A percentile compares a stretch with the other conserved stretches of the same genome.
phyloP scores from a whole-genome alignment of 1,140 invertebrate species.

The Tribolium castaneum region DNA sequence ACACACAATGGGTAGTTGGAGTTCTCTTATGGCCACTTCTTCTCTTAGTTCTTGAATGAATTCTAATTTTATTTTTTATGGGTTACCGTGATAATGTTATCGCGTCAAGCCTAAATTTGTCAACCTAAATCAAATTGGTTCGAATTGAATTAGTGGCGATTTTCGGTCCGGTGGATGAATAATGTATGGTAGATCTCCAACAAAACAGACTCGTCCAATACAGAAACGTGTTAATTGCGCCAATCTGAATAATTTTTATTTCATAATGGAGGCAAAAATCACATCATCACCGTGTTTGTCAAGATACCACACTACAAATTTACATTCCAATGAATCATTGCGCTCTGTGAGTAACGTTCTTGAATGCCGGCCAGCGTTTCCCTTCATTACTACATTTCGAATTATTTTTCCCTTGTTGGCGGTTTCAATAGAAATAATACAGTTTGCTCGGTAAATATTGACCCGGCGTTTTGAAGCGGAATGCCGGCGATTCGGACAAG shows the following conservation, averaged over 20 bases:
- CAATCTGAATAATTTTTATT: neutral
- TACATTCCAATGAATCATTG: constrained; percentile 23
- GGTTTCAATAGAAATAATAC: constrained; percentile 31
- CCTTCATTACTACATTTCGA: neutral
- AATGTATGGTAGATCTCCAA: neutral
- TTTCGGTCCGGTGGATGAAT: neutral
- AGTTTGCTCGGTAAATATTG: constrained; percentile 20
- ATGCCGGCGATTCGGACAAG: neutral
- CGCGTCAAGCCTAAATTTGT: neutral
- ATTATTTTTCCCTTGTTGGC: constrained; percentile 23
- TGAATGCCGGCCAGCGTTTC: neutral
- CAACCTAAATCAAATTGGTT: neutral
- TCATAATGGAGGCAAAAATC: constrained; percentile 2
- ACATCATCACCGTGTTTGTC: constrained; percentile 19
- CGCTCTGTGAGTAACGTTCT: constrained; percentile 11
- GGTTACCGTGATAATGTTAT: neutral
- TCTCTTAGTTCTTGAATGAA: neutral
- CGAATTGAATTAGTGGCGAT: constrained; percentile 20
- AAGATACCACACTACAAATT: neutral
- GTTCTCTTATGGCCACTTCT: no score
- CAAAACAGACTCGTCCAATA: neutral
- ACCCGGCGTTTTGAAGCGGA: constrained; percentile 1
- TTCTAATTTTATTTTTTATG: neutral
- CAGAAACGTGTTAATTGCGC: neutral
- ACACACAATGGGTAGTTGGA: neutral